These are phyloP conservation scores for Magallana angulata DNA, from an alignment of 1,140 invertebrate species.

Conservation along the genomic window DNA sequence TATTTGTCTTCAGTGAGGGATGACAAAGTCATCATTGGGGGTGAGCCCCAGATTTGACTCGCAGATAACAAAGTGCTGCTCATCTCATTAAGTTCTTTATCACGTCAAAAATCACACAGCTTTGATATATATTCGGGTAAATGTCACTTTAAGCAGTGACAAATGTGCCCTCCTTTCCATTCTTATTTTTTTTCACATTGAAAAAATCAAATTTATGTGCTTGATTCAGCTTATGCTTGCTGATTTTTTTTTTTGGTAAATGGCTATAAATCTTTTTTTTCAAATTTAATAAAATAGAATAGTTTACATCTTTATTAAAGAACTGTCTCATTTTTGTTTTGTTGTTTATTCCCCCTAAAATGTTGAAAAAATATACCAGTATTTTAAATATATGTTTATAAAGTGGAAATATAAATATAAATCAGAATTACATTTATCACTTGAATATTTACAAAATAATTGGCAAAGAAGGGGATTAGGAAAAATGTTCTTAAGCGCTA, in stretches of 20 bases:
- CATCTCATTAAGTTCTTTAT: constrained; percentile 41
- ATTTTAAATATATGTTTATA: too few relatives aligned
- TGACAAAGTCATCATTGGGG: constrained; percentile 38
- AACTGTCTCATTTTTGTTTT: background rate
- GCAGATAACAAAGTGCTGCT: constrained; percentile 39
- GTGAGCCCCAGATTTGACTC: constrained; percentile 17
- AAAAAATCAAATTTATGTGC: background rate
- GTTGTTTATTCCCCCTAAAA: background rate
- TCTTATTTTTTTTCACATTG: background rate
- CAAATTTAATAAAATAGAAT: background rate
- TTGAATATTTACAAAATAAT: background rate
- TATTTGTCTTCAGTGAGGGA: constrained; percentile 23
- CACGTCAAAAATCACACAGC: constrained; percentile 27
- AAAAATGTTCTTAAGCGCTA: too few relatives aligned
- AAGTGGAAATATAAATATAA: too few relatives aligned
- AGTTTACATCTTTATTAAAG: background rate
- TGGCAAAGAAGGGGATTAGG: background rate
- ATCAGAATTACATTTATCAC: too few relatives aligned
- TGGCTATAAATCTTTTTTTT: background rate
- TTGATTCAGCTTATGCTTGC: constrained; percentile 6
- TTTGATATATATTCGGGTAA: constrained; percentile 38
- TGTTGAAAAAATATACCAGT: too few relatives aligned
- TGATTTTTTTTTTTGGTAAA: too few relatives aligned
- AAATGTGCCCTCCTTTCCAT: background rate
- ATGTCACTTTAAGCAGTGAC: constrained; percentile 37